Percentiles rank a stretch among this genome's conserved stretches.
Evolutionary conservation across 2,888 invertebrate genomes (phyloP).

Genomic region (Melieria crassipennis): DNA sequence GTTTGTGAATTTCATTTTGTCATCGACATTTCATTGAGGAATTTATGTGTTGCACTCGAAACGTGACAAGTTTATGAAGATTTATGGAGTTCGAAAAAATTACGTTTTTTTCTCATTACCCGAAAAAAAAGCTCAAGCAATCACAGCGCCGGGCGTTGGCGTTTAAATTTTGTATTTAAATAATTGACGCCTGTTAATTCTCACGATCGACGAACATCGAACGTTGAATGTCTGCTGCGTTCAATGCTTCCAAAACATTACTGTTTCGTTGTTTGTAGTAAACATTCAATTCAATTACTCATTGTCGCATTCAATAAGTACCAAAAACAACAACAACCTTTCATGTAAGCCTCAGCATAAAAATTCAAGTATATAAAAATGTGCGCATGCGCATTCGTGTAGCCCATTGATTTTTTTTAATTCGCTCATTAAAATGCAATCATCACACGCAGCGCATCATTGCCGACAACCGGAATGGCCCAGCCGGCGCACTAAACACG

Average conservation of each 20-base stretch:
- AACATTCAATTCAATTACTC: background rate
- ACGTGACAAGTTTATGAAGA: slow-evolving; percentile 65
- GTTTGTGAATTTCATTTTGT: background rate
- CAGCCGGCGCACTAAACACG: too few species aligned
- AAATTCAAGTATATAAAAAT: background rate
- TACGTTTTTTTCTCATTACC: slow-evolving; percentile 19
- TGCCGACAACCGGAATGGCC: too few species aligned
- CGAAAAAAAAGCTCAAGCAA: slow-evolving; percentile 5
- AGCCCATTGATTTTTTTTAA: slow-evolving; percentile 57
- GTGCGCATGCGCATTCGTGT: slow-evolving; percentile 17
- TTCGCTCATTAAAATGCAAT: slow-evolving; percentile 63
- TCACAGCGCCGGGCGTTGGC: slow-evolving; percentile 16
- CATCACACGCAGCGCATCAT: slow-evolving; percentile 47
- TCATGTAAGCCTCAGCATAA: background rate
- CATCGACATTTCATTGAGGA: slow-evolving; percentile 42
- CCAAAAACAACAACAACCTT: background rate
- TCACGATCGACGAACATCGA: slow-evolving; percentile 56
- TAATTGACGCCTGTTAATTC: slow-evolving; percentile 59
- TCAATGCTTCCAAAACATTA: background rate
- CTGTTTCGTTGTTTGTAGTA: too few species aligned
- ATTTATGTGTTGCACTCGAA: slow-evolving; percentile 62
- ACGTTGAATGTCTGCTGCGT: slow-evolving; percentile 42
- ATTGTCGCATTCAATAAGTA: slow-evolving; percentile 1
- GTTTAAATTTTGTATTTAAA: slow-evolving; percentile 15
- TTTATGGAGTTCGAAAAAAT: slow-evolving; percentile 56